Base-by-base conservation (phyloP, 53 echinoderm and acorn worm species). In the Echinometra lucunter region DNA sequence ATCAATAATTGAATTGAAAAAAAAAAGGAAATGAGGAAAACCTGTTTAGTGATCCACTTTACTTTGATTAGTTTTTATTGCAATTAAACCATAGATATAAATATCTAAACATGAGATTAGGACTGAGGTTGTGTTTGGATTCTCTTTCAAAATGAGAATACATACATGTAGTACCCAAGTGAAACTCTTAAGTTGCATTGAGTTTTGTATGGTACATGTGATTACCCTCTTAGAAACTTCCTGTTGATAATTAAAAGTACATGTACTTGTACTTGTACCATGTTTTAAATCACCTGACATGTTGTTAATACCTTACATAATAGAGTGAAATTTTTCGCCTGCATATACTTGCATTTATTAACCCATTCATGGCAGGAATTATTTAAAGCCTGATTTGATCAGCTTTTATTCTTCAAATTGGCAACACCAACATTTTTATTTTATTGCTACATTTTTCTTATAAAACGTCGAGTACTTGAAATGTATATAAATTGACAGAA, bases 331-430 rank as follows among this genome's bases (percentile, higher is more conserved):
- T 42, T 78, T 78, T 6, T 28, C 85, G 30, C 85, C 28, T 2
- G 2, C 85, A 47, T n/a, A n/a, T n/a, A n/a, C n/a, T n/a, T 85
- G 49, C 81, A 81, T 42, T 44, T 81, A 81, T 85, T 49, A 85
- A 49, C 30, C n/a, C n/a, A n/a, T n/a, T n/a, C n/a, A n/a, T n/a
- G n/a, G n/a, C n/a, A n/a, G n/a, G n/a, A n/a, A n/a, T n/a, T n/a
- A n/a, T n/a, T n/a, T n/a, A n/a, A n/a, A n/a, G n/a, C n/a, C n/a
- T n/a, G n/a, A n/a, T n/a, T n/a, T n/a, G n/a, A n/a, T n/a, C n/a
- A n/a, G n/a, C n/a, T n/a, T n/a, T n/a, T n/a, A n/a, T n/a, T n/a
- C n/a, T n/a, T n/a, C n/a, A n/a, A n/a, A n/a, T n/a, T n/a, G n/a
- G n/a, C n/a, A n/a, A n/a, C n/a, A n/a, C n/a, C n/a, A n/a, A n/a